These are phyloP conservation scores for Sylvicola fuscatus DNA, from an alignment of 2,888 invertebrate species.

Conservation along the genomic window DNA sequence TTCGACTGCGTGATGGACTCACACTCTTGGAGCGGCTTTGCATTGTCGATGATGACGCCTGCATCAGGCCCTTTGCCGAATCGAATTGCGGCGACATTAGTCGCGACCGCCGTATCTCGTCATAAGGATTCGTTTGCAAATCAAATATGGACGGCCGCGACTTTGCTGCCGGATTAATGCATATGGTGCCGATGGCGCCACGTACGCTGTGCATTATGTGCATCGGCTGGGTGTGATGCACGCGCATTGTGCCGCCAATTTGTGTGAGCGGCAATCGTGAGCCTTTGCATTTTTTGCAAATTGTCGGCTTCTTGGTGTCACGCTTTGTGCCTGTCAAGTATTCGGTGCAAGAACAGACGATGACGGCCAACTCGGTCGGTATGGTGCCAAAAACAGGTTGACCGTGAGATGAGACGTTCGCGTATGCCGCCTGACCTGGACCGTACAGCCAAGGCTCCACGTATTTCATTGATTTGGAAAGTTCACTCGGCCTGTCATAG, in stretches of 20 bases:
- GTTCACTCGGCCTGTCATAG: constrained; percentile 30
- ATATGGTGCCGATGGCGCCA: constrained; percentile 34
- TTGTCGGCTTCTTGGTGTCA: constrained; percentile 49
- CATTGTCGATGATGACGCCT: constrained; percentile 22
- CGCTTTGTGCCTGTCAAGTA: constrained; percentile 57
- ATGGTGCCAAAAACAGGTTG: constrained; percentile 21
- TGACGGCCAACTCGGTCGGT: constrained; percentile 32
- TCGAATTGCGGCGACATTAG: constrained; percentile 37
- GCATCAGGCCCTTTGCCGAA: constrained; percentile 7
- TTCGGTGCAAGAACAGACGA: constrained; percentile 64
- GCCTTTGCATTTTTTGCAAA: constrained; percentile 70
- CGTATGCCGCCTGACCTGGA: too few relatives aligned
- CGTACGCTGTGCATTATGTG: constrained; percentile 14
- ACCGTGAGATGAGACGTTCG: too few relatives aligned
- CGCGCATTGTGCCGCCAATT: constrained; percentile 46
- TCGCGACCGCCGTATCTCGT: constrained; percentile 59
- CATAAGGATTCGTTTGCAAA: constrained; percentile 54
- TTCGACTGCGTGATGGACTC: constrained; percentile 34
- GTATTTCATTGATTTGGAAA: constrained; percentile 68
- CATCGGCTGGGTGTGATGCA: constrained; percentile 18
- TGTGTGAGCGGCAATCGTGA: constrained; percentile 51
- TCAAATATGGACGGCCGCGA: constrained; percentile 40
- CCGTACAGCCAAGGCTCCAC: constrained; percentile 64
- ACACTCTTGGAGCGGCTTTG: constrained; percentile 33
- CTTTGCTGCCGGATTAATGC: constrained; percentile 31